Percentiles rank a stretch among this genome's conserved stretches.
Evolutionary conservation across 2,888 invertebrate species (phyloP).

Genomic region (Lasioglossum malachurum): DNA sequence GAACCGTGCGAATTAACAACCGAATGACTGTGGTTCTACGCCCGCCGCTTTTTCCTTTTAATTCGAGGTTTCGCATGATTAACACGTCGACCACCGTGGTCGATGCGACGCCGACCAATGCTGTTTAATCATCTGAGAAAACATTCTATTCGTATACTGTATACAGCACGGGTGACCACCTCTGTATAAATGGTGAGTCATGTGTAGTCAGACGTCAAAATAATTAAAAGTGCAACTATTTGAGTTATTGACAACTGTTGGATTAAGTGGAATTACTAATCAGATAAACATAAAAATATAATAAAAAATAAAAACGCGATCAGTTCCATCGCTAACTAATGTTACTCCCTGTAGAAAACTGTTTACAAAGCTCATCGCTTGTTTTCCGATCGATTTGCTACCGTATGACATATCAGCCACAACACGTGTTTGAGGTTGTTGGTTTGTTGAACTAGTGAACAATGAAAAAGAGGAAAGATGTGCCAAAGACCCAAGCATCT

Average conservation of each 20-base stretch:
- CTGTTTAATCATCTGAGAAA: not conserved
- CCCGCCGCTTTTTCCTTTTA: not conserved
- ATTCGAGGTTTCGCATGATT: not conserved
- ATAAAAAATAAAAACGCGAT: no score
- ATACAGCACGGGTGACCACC: no score
- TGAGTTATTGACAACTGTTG: no score
- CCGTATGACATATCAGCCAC: not conserved
- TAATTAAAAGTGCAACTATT: no score
- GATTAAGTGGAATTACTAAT: no score
- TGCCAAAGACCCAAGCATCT: not conserved
- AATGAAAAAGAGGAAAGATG: constrained; percentile 30
- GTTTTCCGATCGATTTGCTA: not conserved
- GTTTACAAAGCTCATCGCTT: not conserved
- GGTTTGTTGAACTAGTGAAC: no score
- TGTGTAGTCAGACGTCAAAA: no score
- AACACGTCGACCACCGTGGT: not conserved
- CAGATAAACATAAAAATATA: no score
- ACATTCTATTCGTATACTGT: no score
- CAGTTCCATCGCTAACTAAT: not conserved
- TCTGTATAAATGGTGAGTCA: no score
- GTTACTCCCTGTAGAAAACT: not conserved
- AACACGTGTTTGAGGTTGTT: not conserved
- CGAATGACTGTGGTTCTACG: not conserved
- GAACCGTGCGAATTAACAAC: constrained; percentile 8
- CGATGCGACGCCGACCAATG: not conserved